These are phyloP conservation scores for Valencia hispanica DNA, from an alignment of 2,797 vertebrate genomes.

Conservation along the genomic window DNA sequence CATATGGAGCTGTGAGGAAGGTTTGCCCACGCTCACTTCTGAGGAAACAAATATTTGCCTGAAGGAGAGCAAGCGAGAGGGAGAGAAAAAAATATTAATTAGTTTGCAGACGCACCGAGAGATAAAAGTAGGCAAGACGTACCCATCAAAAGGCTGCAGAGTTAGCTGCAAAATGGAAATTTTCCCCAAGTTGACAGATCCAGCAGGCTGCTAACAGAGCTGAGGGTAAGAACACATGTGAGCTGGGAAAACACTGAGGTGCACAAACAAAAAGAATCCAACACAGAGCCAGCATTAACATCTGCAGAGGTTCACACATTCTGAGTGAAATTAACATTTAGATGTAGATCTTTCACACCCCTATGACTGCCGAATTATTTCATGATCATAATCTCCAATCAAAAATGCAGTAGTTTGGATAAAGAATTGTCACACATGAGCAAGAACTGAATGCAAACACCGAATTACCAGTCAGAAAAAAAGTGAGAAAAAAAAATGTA, in stretches of 20 bases:
- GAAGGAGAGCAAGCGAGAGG: constrained; percentile 78
- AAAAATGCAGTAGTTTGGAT: constrained; percentile 68
- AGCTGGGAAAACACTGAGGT: constrained; percentile 51
- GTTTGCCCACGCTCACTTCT: constrained; percentile 94
- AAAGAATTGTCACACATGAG: not conserved
- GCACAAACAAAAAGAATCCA: constrained; percentile 70
- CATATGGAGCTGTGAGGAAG: constrained; percentile 90
- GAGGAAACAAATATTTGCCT: constrained; percentile 97
- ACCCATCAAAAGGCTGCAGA: constrained; percentile 91
- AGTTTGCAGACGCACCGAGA: constrained; percentile 92
- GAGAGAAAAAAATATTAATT: constrained; percentile 90
- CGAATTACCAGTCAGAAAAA: not conserved
- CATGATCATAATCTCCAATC: constrained; percentile 85
- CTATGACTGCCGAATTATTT: constrained; percentile 88
- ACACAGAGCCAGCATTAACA: constrained; percentile 74
- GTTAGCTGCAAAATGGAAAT: constrained; percentile 94
- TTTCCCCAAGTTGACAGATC: constrained; percentile 91
- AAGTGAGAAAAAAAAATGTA: too few species aligned
- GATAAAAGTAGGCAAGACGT: constrained; percentile 93
- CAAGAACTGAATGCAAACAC: constrained; percentile 38
- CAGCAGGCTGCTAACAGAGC: constrained; percentile 86
- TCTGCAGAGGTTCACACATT: constrained; percentile 89
- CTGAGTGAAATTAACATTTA: constrained; percentile 91
- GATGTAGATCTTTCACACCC: constrained; percentile 87
- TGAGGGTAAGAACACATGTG: constrained; percentile 80